phyloP scores from a whole-genome alignment of 2,113 vertebrate species.

The Erpornis zantholeuca region DNA sequence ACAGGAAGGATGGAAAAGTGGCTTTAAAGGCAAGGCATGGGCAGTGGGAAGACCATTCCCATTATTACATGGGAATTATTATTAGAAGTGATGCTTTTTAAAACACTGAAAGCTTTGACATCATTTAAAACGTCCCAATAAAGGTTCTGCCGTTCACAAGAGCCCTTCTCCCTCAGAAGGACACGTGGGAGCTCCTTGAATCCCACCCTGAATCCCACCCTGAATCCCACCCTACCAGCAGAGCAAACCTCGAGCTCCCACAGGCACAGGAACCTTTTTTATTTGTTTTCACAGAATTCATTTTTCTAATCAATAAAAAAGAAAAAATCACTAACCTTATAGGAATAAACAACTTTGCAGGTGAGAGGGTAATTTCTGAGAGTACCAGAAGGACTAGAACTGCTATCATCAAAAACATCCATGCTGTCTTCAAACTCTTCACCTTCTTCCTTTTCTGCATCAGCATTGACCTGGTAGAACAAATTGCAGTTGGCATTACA shows the following conservation, averaged over 20 bases:
- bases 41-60: background rate
- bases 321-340: conserved; percentile 81
- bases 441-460: conserved; percentile 89
- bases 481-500: background rate
- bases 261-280: background rate
- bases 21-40: background rate
- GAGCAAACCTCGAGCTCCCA: background rate
- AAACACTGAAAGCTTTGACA: background rate
- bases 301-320: background rate
- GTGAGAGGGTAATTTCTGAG: conserved; percentile 95
- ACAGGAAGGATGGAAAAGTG: conserved; percentile 8
- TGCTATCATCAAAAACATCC: conserved; percentile 97
- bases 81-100: accelerated
- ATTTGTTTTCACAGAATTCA: background rate
- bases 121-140: accelerated
- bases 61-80: background rate
- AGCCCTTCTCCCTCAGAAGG: background rate
- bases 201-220: background rate
- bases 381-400: conserved; percentile 96
- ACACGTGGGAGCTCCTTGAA: background rate
- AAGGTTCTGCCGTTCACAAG: background rate
- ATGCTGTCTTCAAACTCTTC: conserved; percentile 97
- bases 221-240: background rate
- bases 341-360: conserved; percentile 97
- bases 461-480: conserved; percentile 78